Base-by-base conservation (phyloP, 2,797 vertebrate genomes). In the Gymnothorax reevesii region DNA sequence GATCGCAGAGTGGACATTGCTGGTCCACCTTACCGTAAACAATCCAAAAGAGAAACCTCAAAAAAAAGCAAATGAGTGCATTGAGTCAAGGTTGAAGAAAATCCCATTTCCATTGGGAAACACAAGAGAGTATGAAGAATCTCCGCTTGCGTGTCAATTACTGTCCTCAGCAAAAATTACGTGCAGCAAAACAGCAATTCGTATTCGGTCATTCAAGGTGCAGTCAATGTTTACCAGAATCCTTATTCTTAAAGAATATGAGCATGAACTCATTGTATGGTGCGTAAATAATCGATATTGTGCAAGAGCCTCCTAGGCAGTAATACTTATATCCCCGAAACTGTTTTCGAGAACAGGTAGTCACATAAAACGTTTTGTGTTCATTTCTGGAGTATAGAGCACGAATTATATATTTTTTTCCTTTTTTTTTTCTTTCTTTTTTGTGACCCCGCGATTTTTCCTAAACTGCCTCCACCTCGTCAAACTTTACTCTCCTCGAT, bases 21-120 rank as follows among this genome's bases (percentile, higher is more conserved):
- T 93, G 94, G 95, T 96, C 96, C 96, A 96, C 95, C 95, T 96
- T 97, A 97, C 97, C 97, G 97, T 97, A 97, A 97, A 93, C 95
- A 92, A 95, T 79, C 92, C 90, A 89, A 95, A 94, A 95, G 93
- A 91, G 86, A 90, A 89, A 85, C 90, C 93, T 83, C 33, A 86
- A 87, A 88, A 91, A 91, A 89, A 77, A 75, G 52, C 33, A 62
- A 0, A 42, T 42, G 20, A 27, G 22, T 1, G 7, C 22, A 12
- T 33, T 66, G 60, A 22, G 42, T 66, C 15, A 17, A 7, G n/a
- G n/a, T 17, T 33, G n/a, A 27, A 25, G 27, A 27, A 27, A 54
- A 7, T 25, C 20, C 49, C 27, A 15, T 33, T 83, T 25, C 52
- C 55, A 1, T 3, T 4, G 15, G 54, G 22, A 20, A 73, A 85